Evolutionary conservation across 2,797 vertebrate species (phyloP).

Genomic region (Sebastes steindachneri): DNA sequence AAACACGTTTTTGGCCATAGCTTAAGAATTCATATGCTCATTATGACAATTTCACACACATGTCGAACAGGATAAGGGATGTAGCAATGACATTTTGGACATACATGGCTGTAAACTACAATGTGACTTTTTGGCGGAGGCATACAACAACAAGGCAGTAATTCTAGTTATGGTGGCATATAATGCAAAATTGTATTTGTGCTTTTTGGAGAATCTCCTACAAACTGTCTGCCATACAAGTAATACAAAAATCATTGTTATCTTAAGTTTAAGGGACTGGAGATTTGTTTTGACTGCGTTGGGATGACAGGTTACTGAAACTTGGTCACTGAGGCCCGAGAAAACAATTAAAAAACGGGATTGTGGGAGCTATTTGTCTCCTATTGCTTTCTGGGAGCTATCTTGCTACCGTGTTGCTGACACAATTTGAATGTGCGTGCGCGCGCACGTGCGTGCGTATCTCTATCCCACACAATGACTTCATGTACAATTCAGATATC

Average conservation of each 20-base stretch:
- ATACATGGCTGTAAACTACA: background rate
- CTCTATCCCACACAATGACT: slow-evolving; percentile 28
- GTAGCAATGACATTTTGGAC: background rate
- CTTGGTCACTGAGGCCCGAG: background rate
- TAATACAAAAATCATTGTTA: background rate
- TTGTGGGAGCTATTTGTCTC: background rate
- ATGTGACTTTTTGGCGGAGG: background rate
- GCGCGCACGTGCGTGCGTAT: background rate
- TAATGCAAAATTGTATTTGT: background rate
- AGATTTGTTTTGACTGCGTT: background rate
- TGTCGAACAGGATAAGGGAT: background rate
- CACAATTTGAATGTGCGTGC: background rate
- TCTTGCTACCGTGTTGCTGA: background rate
- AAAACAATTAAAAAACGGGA: accelerated
- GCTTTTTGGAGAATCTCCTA: background rate
- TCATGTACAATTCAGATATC: slow-evolving; percentile 50
- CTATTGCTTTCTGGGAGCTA: background rate
- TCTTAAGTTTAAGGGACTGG: background rate
- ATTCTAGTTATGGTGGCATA: background rate
- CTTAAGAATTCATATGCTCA: background rate
- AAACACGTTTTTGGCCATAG: background rate
- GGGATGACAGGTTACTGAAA: background rate
- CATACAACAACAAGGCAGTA: background rate
- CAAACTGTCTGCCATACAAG: background rate
- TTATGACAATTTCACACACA: background rate